phyloP scores from a whole-genome alignment of 1,140 invertebrate genomes.

The Physella acuta region DNA sequence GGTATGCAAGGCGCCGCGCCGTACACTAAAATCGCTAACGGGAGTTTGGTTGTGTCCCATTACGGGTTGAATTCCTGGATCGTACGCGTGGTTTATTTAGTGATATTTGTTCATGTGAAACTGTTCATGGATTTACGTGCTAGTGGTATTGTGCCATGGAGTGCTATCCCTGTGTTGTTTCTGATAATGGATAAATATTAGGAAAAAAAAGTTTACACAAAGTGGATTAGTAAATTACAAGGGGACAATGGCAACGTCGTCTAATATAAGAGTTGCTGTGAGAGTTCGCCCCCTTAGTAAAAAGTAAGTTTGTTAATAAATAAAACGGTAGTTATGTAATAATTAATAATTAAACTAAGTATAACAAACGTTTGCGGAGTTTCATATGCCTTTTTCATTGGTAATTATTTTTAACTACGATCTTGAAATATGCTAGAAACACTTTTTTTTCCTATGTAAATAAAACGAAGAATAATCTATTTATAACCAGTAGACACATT shows the following conservation, averaged over 20 bases:
- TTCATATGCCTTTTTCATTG: no score
- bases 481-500: not conserved
- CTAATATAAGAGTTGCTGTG: constrained; percentile 20
- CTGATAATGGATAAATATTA: not conserved
- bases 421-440: no score
- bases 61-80: no score
- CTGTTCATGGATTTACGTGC: not conserved
- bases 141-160: not conserved
- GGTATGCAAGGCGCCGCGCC: no score
- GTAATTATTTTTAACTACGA: no score
- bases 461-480: not conserved
- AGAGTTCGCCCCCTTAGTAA: constrained; percentile 10
- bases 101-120: not conserved
- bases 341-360: not conserved
- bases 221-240: not conserved
- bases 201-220: not conserved
- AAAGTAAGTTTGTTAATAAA: constrained; percentile 15
- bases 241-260: not conserved
- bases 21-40: no score
- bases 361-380: not conserved
- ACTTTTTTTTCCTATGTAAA: not conserved
- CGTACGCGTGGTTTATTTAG: not conserved
- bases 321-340: not conserved
- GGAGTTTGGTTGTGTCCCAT: no score
- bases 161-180: not conserved